phyloP scores from a whole-genome alignment of 2,113 vertebrate species.

The Chionis minor region DNA sequence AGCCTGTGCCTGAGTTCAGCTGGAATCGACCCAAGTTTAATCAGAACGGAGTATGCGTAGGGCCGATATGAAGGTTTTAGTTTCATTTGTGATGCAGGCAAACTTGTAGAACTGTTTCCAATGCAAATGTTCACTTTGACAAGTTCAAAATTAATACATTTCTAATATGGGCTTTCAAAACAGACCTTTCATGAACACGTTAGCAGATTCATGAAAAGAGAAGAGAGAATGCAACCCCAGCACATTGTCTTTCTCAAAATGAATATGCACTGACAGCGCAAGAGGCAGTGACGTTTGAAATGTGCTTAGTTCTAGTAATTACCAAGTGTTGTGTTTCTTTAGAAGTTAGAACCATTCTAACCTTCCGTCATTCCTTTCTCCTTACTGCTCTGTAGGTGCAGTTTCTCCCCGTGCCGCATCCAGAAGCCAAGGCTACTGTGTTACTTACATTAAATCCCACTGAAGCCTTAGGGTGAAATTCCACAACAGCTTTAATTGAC shows the following conservation, averaged over 20 bases:
- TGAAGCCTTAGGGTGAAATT: slow-evolving; percentile 37
- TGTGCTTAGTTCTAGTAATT: slow-evolving; percentile 24
- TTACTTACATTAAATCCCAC: slow-evolving; percentile 15
- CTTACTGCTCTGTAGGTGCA: not conserved
- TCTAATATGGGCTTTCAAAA: slow-evolving; percentile 35
- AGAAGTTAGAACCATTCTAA: slow-evolving; percentile 18
- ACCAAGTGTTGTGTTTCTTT: slow-evolving; percentile 3
- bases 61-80: not conserved
- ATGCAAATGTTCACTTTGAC: not conserved
- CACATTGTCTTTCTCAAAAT: slow-evolving; percentile 43
- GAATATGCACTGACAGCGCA: slow-evolving; percentile 9
- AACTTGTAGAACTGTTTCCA: slow-evolving; percentile 2
- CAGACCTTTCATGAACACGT: not conserved
- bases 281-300: not conserved
- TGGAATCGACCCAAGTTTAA: not conserved
- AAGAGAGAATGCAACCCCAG: slow-evolving; percentile 25
- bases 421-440: not conserved
- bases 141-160: slow-evolving; percentile 14
- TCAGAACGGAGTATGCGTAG: not conserved
- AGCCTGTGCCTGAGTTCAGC: not conserved
- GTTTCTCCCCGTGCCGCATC: slow-evolving; percentile 8
- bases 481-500: slow-evolving; percentile 39
- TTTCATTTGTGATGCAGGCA: not conserved
- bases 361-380: slow-evolving; percentile 62
- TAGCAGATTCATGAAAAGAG: slow-evolving; percentile 32